Conservation (phyloP, 2,113 vertebrate genomes). For the Paedocypris sp. region DNA sequence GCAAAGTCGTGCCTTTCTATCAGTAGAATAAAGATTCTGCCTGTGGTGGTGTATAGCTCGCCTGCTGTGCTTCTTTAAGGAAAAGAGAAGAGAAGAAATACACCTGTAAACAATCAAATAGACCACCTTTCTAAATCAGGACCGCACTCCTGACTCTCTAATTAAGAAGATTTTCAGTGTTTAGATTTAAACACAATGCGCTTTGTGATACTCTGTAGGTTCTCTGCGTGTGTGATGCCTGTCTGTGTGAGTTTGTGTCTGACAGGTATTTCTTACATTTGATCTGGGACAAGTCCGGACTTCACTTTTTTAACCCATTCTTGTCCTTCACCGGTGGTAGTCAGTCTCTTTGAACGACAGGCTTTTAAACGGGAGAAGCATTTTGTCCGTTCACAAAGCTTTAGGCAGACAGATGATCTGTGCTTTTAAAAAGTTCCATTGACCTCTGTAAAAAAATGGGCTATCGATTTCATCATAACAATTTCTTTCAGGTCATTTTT, state of each 20-base stretch:
- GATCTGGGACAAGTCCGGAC: conserved; percentile 1
- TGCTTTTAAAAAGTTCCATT: not conserved
- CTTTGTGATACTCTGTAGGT: no score
- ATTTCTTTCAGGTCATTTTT: no score
- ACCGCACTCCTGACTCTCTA: no score
- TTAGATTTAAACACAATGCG: no score
- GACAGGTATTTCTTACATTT: not conserved
- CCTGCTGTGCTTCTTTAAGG: conserved; percentile 14
- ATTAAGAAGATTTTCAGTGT: not conserved
- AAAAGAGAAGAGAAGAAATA: conserved; percentile 29
- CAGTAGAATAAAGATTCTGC: conserved; percentile 21
- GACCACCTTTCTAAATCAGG: no score
- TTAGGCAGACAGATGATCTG: not conserved
- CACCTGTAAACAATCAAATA: no score
- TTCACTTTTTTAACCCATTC: not conserved
- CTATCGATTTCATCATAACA: not conserved
- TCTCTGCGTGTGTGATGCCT: conserved; percentile 1
- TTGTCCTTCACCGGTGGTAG: not conserved
- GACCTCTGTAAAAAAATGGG: not conserved
- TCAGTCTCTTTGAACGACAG: not conserved
- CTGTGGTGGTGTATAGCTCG: conserved; percentile 26
- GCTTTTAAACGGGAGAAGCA: not conserved
- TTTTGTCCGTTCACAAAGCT: not conserved
- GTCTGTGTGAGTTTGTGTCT: not conserved
- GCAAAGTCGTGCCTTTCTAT: not conserved